These are phyloP conservation scores for Mastomys coucha DNA, from an alignment of 2,113 vertebrate genomes.

Conservation along the genomic window DNA sequence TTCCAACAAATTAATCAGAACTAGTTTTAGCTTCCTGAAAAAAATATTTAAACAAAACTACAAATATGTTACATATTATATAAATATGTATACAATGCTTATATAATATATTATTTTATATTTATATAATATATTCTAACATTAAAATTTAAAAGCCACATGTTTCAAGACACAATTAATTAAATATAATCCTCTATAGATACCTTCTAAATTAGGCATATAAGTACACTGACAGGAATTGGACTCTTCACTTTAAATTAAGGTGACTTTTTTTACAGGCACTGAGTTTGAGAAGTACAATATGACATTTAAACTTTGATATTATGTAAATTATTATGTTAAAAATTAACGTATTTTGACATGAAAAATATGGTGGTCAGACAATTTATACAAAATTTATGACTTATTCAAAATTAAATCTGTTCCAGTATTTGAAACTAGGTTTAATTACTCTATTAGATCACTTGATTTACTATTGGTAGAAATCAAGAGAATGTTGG, in stretches of 20 bases:
- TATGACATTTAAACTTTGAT: not conserved
- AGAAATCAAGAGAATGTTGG: not conserved
- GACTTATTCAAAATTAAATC: not conserved
- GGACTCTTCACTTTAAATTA: not conserved
- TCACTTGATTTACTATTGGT: not conserved
- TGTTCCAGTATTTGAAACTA: conserved; percentile 18
- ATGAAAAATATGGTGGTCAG: not conserved
- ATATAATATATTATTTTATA: too few relatives aligned
- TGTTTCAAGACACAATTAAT: not conserved
- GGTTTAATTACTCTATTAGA: not conserved
- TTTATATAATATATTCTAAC: not conserved
- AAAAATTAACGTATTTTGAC: not conserved
- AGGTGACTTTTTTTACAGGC: not conserved
- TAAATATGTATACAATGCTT: too few relatives aligned
- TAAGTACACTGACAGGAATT: not conserved
- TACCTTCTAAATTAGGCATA: not conserved
- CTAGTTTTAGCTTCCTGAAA: not conserved
- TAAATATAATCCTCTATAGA: not conserved
- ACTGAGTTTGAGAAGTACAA: not conserved
- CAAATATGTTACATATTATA: too few relatives aligned
- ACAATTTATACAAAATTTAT: not conserved
- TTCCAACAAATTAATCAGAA: not conserved
- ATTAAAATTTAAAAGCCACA: not conserved
- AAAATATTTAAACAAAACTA: not conserved
- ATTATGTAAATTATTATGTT: not conserved